phyloP scores from a whole-genome alignment of 2,113 vertebrate species.

The Carassius carassius region DNA sequence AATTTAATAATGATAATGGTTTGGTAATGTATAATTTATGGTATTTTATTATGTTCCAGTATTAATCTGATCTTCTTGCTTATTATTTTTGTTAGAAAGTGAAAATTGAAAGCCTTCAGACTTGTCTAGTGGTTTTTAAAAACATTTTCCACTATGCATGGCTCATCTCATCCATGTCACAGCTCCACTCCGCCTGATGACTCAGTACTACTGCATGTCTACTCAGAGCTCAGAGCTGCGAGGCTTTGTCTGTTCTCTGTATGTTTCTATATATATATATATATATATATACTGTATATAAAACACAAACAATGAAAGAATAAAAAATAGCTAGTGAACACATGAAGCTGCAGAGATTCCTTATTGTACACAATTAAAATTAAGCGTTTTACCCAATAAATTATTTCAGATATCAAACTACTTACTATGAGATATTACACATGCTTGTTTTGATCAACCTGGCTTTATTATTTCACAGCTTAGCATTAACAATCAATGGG shows the following conservation, averaged over 20 bases:
- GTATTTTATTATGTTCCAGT: background rate
- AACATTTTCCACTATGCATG: constrained; percentile 20
- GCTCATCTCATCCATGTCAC: constrained; percentile 34
- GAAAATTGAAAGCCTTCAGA: constrained; percentile 28
- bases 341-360: background rate
- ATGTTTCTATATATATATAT: too few species aligned
- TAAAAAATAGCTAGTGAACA: background rate
- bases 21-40: background rate
- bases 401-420: background rate
- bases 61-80: background rate
- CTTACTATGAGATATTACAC: background rate
- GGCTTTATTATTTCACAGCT: background rate
- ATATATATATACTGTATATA: too few species aligned
- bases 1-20: background rate
- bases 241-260: background rate
- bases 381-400: background rate
- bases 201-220: constrained; percentile 29
- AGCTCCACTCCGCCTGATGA: constrained; percentile 21
- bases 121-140: constrained; percentile 19
- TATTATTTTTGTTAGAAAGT: background rate
- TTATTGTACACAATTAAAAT: constrained; percentile 5
- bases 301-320: background rate
- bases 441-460: background rate
- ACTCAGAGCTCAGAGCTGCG: background rate
- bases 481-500: background rate